Evolutionary conservation across 2,113 vertebrate genomes (phyloP), one percentile per base, ranked within the genome.

Genomic region (Gallinago paraguaiae): DNA sequence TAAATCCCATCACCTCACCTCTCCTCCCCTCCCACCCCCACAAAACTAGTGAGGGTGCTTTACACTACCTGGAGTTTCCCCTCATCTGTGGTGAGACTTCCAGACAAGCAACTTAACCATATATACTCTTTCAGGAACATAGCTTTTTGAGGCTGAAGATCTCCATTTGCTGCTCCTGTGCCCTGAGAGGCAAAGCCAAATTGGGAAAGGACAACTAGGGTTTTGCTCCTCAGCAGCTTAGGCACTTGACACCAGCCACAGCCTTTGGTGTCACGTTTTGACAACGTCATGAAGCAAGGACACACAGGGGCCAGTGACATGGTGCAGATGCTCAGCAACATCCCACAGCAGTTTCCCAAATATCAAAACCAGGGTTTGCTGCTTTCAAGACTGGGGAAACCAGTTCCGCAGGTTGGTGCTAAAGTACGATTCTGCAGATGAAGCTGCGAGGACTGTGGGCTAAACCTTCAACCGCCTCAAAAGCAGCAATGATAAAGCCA

Each of bases 271-370:
- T 46, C 17, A 3, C 15, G 41, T 48, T 82, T 51, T 53, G 5
- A 2, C 7, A 0, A 3, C 56, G 27, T 50, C n/a, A 31, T 19
- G 27, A 31, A 85, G 22, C 0, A 0, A 57, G 37, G 46, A 31
- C 17, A 57, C 8, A 41, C 1, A 1, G 13, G 17, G n/a, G 24
- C n/a, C 57, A 69, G 18, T 14, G 41, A 57, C 30, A 77, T 1
- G 1, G 30, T 53, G 45, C 35, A 74, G 69, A 87, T 39, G 31
- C 13, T 81, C 27, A 59, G 22, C 8, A 48, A 20, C 46, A 22
- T 48, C 46, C 28, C 69, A 63, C 6, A 11, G 13, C 19, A 46
- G 19, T 48, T 84, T 88, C 27, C 61, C 46, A 82, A 54, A 75
- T 28, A 61, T 13, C 46, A n/a, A 64, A 82, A 19, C 27, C 0